Evolutionary conservation across 2,113 vertebrate genomes (phyloP), one percentile per base, ranked within the genome.

Genomic region (Tauraco erythrolophus): DNA sequence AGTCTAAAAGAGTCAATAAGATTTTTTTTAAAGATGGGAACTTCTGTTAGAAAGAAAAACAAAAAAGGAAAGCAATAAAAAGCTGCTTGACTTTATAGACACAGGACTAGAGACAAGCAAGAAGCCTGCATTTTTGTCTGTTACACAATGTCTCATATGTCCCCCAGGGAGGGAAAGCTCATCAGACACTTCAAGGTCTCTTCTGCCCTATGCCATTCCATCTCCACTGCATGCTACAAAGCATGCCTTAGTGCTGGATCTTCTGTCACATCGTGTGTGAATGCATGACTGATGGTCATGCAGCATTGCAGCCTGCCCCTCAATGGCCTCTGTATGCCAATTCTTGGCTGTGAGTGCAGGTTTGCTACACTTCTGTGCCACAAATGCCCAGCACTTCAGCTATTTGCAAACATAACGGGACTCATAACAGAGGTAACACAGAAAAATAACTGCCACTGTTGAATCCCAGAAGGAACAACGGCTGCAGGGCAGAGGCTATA

Each of bases 1-100:
- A n/a, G 97, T 97, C 99, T 99, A 94, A 46, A 84, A 76, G 66
- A 92, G 39, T 46, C 51, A 92, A 30, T 35, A 69, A 64, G 14
- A 71, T 11, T 5, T 80, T 22, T 69, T 66, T 65, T 19, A 24
- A 81, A 87, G 33, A 80, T 1, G 5, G 41, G 21, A 85, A 75
- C 30, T 58, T 75, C 22, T 72, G 16, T 77, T 72, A 65, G 43
- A 81, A 92, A 84, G 15, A 43, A 77, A 87, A 71, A 3, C 19
- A 57, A 28, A 83, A 33, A 69, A 65, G n/a, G 56, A 92, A 88
- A 46, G 39, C 54, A 90, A 39, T n/a, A 51, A 58, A 85, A 93
- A 81, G 24, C 14, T 58, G 14, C 19, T 79, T 51, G 21, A 53
- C 27, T 70, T 70, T 30, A 92, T 1, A 74, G 45, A 76, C 24